phyloP scores from a whole-genome alignment of 2,113 vertebrate species.

The Coregonus clupeaformis region DNA sequence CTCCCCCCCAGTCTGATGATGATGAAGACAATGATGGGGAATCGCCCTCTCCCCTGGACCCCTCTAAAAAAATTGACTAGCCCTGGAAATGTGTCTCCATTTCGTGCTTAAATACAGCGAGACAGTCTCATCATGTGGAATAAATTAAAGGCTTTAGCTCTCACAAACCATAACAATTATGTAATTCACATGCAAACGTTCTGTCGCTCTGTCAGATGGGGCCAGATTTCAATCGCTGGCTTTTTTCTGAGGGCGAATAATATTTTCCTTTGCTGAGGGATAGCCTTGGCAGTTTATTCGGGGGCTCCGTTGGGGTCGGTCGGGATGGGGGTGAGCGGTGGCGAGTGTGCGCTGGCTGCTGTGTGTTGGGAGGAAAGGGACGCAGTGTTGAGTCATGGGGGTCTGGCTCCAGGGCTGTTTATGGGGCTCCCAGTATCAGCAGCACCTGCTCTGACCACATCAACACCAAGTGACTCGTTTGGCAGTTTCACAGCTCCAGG shows the following conservation, averaged over 20 bases:
- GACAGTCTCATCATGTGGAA: conserved; percentile 83
- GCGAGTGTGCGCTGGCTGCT: neutral
- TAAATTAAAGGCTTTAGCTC: conserved; percentile 80
- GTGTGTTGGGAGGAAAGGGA: conserved; percentile 16
- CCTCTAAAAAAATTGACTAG: conserved; percentile 58
- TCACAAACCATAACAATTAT: conserved; percentile 85
- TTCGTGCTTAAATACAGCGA: conserved; percentile 78
- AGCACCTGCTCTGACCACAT: conserved; percentile 69
- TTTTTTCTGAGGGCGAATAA: conserved; percentile 60
- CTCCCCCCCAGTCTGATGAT: conserved; percentile 38
- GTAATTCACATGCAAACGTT: conserved; percentile 83
- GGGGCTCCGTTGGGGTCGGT: conserved; percentile 84
- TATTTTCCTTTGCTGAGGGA: conserved; percentile 69
- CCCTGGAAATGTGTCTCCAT: conserved; percentile 80
- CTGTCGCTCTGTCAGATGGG: conserved; percentile 79
- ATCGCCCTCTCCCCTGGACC: conserved; percentile 62
- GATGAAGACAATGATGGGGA: conserved; percentile 62
- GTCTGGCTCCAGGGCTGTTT: conserved; percentile 61
- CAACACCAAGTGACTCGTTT: conserved; percentile 66
- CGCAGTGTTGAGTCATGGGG: conserved; percentile 43
- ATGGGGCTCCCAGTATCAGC: conserved; percentile 58
- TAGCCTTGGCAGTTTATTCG: conserved; percentile 54
- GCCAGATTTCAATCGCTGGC: conserved; percentile 63
- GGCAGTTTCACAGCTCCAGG: conserved; percentile 68
- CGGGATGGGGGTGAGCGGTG: conserved; percentile 45